Conservation (phyloP, 2,797 vertebrate species). For the Discoglossus pictus region DNA sequence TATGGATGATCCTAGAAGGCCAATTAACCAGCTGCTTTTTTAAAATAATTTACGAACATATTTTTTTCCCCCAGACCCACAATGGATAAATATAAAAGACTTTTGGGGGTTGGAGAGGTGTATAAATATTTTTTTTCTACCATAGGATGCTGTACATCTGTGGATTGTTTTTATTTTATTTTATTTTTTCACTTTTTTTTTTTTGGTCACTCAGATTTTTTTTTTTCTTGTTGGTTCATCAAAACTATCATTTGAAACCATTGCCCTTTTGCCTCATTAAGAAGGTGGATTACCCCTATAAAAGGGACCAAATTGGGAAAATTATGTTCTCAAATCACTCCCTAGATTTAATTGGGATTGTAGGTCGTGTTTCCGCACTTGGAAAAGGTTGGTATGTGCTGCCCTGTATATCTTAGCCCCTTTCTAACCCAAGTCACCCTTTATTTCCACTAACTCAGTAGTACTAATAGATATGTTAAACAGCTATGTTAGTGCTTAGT, state of each 20-base stretch:
- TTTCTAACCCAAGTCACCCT: constrained; percentile 95
- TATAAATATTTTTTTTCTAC: neutral
- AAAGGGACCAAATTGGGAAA: constrained; percentile 85
- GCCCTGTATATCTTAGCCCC: constrained; percentile 98
- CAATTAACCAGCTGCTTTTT: constrained; percentile 69
- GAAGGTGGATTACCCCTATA: constrained; percentile 84
- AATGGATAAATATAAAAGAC: constrained; percentile 53
- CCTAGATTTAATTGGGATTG: constrained; percentile 99
- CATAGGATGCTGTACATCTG: constrained; percentile 16
- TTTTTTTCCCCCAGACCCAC: constrained; percentile 12
- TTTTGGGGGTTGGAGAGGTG: constrained; percentile 73
- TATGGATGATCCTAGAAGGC: constrained; percentile 56
- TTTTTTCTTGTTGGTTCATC: constrained; percentile 73
- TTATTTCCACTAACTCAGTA: constrained; percentile 90
- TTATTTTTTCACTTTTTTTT: constrained; percentile 54
- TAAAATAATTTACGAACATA: constrained; percentile 45
- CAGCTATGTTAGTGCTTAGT: constrained; percentile 60
- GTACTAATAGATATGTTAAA: constrained; percentile 78
- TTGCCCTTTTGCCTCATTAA: constrained; percentile 70
- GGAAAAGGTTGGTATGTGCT: constrained; percentile 99
- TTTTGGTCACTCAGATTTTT: constrained; percentile 73
- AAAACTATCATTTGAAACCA: constrained; percentile 79
- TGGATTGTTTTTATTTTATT: constrained; percentile 56
- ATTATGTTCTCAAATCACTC: constrained; percentile 98
- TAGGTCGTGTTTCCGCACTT: constrained; percentile 99